A percentile compares a stretch with the other conserved stretches of the same genome.
Conservation (phyloP, 2,113 vertebrate species). For the Indri indri region DNA sequence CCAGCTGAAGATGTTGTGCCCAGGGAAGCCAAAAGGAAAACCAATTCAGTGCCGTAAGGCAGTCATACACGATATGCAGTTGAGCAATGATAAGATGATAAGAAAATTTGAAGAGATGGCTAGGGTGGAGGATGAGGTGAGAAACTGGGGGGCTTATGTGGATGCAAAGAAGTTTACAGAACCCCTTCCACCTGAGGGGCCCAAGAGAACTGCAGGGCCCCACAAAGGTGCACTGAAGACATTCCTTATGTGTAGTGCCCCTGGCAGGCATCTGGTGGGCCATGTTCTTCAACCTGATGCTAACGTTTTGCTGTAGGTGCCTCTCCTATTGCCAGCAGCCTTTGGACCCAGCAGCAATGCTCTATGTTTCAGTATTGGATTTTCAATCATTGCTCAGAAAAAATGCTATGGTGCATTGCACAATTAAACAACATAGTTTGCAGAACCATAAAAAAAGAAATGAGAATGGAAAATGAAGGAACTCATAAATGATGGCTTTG, state of each 20-base stretch:
- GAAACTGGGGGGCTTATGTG: slow-evolving; percentile 47
- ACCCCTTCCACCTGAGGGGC: neutral
- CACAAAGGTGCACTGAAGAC: slow-evolving; percentile 30
- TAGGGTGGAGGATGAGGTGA: slow-evolving; percentile 40
- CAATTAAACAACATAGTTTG: slow-evolving; percentile 44
- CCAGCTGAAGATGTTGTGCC: neutral
- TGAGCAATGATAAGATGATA: slow-evolving; percentile 53
- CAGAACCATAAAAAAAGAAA: neutral
- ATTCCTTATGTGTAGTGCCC: slow-evolving; percentile 27
- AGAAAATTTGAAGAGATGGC: slow-evolving; percentile 40
- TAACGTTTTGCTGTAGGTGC: neutral
- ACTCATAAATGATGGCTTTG: neutral
- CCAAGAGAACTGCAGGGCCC: slow-evolving; percentile 42
- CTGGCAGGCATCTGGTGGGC: neutral
- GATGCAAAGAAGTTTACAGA: slow-evolving; percentile 47
- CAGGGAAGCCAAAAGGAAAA: slow-evolving; percentile 45
- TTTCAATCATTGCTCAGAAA: slow-evolving; percentile 30
- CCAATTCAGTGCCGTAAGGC: slow-evolving; percentile 37
- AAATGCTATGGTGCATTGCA: slow-evolving; percentile 49
- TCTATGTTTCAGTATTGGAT: slow-evolving; percentile 16
- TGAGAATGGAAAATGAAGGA: neutral
- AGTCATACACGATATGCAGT: slow-evolving; percentile 2
- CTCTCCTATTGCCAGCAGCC: neutral
- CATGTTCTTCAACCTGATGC: neutral
- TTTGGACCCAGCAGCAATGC: neutral